A percentile compares a stretch with the other conserved stretches of the same genome.
Conservation (phyloP, 2,113 vertebrate species). For the Excalfactoria chinensis region DNA sequence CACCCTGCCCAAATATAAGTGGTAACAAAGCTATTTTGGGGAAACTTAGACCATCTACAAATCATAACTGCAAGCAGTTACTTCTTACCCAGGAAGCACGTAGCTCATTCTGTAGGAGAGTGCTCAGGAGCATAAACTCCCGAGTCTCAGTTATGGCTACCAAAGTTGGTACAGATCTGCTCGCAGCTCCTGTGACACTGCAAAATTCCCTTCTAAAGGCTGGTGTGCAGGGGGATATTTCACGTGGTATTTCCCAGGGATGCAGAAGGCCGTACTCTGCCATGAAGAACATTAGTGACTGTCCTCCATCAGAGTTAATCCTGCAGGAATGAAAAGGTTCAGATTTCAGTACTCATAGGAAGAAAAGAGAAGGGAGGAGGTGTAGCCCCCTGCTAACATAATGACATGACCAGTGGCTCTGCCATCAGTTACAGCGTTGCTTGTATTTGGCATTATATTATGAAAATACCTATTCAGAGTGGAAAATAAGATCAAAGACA, state of each 20-base stretch:
- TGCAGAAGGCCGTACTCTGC: neutral
- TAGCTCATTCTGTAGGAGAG: neutral
- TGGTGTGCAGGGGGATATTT: neutral
- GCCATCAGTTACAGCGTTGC: neutral
- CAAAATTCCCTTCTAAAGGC: neutral
- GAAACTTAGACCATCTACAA: neutral
- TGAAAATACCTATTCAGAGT: constrained; percentile 63
- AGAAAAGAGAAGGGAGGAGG: constrained; percentile 16
- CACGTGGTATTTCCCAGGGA: constrained; percentile 25
- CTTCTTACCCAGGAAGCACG: neutral
- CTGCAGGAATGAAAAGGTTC: constrained; percentile 54
- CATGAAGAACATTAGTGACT: neutral
- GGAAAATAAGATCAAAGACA: constrained; percentile 60
- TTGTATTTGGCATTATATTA: constrained; percentile 53
- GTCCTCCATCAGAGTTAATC: constrained; percentile 60
- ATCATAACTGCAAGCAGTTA: constrained; percentile 14
- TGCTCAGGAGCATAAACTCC: neutral
- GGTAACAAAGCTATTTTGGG: constrained; percentile 23
- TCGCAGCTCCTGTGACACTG: neutral
- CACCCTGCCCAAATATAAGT: neutral
- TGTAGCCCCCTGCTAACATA: neutral
- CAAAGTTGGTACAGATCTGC: neutral
- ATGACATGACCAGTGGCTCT: neutral
- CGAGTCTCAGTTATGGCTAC: neutral
- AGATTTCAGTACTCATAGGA: neutral